A percentile compares a stretch with the other conserved stretches of the same genome.
phyloP scores from a whole-genome alignment of 2,888 invertebrate species.

The Caenorhabditis japonica region DNA sequence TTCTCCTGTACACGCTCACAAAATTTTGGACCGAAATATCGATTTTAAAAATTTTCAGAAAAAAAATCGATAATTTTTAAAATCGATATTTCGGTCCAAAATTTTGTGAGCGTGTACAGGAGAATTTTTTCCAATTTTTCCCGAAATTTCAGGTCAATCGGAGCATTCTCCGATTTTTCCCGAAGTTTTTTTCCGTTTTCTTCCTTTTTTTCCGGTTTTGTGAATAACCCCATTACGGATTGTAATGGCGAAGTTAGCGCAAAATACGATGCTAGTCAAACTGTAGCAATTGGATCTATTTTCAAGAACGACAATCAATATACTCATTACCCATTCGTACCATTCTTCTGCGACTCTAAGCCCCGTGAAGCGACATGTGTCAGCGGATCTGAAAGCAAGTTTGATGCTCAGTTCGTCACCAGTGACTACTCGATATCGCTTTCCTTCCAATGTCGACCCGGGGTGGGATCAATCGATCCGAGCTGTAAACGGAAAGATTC shows the following conservation, averaged over 20 bases:
- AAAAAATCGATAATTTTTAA: too few species aligned
- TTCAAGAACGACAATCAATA: not conserved
- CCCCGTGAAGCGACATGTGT: not conserved
- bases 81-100: too few species aligned
- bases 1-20: too few species aligned
- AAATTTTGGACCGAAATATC: too few species aligned
- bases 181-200: too few species aligned
- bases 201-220: too few species aligned
- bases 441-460: slow-evolving; percentile 16
- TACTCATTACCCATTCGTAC: slow-evolving; percentile 12
- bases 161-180: too few species aligned
- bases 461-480: not conserved
- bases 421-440: slow-evolving; percentile 15
- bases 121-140: too few species aligned
- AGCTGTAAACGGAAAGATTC: slow-evolving; percentile 5
- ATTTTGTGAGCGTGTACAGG: too few species aligned
- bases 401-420: slow-evolving; percentile 18
- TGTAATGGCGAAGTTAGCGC: slow-evolving; percentile 23
- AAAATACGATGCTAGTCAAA: slow-evolving; percentile 25
- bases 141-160: too few species aligned
- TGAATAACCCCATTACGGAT: slow-evolving; percentile 31
- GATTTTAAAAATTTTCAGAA: too few species aligned
- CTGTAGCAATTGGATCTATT: not conserved
- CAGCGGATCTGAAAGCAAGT: slow-evolving; percentile 15
- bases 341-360: slow-evolving; percentile 19